phyloP scores from a whole-genome alignment of 92 coral and sea anemone species.

The Palythoa grandiflora region DNA sequence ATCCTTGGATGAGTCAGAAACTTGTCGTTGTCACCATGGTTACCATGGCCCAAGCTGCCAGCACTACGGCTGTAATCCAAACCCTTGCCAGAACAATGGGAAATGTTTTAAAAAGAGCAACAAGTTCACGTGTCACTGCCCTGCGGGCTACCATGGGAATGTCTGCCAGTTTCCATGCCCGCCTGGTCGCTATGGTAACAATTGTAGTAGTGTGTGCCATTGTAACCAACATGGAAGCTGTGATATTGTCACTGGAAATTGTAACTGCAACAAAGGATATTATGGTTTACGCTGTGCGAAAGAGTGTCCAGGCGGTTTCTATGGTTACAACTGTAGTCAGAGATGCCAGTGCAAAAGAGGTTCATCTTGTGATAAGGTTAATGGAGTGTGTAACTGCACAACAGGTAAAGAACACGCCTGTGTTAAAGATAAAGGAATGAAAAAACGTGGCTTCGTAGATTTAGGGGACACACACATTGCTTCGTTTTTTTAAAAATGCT shows the following conservation, averaged over 20 bases:
- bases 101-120: constrained; percentile 58
- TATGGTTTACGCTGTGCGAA: constrained; percentile 74
- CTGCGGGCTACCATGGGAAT: constrained; percentile 84
- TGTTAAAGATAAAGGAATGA: not conserved
- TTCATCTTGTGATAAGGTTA: constrained; percentile 71
- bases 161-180: constrained; percentile 88
- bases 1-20: constrained; percentile 33
- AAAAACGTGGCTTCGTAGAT: too few relatives aligned
- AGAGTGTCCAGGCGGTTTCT: constrained; percentile 80
- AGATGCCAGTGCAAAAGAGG: constrained; percentile 85
- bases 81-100: constrained; percentile 90
- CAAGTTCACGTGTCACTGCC: constrained; percentile 73
- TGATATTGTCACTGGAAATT: constrained; percentile 79
- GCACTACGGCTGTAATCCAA: constrained; percentile 88
- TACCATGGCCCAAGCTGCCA: constrained; percentile 97
- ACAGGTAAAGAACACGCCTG: constrained; percentile 16
- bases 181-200: constrained; percentile 83
- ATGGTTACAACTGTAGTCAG: constrained; percentile 89
- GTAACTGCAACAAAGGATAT: constrained; percentile 84
- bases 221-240: constrained; percentile 86
- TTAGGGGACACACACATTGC: too few relatives aligned
- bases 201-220: constrained; percentile 76
- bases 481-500: too few relatives aligned
- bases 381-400: constrained; percentile 86
- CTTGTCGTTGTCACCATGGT: constrained; percentile 84